phyloP scores from a whole-genome alignment of 2,888 invertebrate species.

The Caenorhabditis sp. region DNA sequence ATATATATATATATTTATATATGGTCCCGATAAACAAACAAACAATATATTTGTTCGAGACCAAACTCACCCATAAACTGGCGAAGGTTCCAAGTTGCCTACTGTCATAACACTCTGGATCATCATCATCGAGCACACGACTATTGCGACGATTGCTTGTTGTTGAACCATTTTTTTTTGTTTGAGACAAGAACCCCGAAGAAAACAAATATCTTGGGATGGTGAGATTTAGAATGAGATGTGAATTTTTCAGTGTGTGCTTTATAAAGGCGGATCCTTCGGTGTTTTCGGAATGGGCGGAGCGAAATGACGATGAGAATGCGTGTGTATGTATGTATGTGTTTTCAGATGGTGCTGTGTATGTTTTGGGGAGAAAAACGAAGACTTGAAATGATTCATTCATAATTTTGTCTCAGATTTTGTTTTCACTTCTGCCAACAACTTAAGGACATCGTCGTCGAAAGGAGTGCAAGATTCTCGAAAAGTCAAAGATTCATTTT shows the following conservation, averaged over 20 bases:
- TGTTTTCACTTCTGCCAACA: too few species aligned
- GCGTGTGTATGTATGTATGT: background rate
- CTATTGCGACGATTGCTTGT: background rate
- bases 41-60: too few species aligned
- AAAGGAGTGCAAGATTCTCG: too few species aligned
- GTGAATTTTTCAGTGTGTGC: background rate
- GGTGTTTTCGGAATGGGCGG: background rate
- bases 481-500: too few species aligned
- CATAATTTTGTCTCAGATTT: background rate
- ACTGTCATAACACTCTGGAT: background rate
- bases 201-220: background rate
- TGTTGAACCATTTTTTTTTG: background rate
- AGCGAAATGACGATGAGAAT: background rate
- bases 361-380: background rate
- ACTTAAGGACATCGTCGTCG: too few species aligned
- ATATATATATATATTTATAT: too few species aligned
- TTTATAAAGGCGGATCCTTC: background rate
- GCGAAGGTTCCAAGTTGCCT: background rate
- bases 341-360: background rate
- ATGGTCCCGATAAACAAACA: too few species aligned
- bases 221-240: background rate
- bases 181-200: background rate
- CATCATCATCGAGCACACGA: background rate
- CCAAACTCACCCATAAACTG: background rate
- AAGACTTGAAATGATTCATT: background rate